A percentile compares a stretch with the other conserved stretches of the same genome.
These are phyloP conservation scores for Balaeniceps rex DNA, from an alignment of 2,113 vertebrate genomes.

Conservation along the genomic window DNA sequence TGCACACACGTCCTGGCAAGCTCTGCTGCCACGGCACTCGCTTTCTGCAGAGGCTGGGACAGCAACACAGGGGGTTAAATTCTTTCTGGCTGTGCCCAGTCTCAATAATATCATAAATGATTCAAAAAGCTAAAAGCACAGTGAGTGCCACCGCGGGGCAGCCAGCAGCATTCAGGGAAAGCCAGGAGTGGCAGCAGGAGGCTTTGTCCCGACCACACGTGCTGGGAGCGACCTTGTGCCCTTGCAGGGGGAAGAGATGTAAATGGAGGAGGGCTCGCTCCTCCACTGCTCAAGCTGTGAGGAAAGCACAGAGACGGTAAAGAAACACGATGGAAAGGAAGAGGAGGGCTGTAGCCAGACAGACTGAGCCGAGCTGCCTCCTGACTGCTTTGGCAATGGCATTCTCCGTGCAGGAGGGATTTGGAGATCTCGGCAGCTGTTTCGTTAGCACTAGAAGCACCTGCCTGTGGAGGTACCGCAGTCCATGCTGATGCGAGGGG, in stretches of 20 bases:
- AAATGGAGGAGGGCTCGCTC: not conserved
- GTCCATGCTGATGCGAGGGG: no score
- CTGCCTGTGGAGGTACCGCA: not conserved
- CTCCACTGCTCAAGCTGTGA: no score
- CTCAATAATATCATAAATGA: not conserved
- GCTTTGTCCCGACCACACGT: not conserved
- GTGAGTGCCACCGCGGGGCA: not conserved
- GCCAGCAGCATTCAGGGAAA: not conserved
- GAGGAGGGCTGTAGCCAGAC: not conserved
- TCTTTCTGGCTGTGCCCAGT: not conserved
- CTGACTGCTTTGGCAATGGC: not conserved
- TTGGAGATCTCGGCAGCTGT: not conserved
- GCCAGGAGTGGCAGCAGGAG: not conserved
- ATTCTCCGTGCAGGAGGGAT: not conserved
- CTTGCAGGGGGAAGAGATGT: not conserved
- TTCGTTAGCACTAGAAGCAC: not conserved
- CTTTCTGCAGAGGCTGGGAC: not conserved
- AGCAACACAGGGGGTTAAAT: not conserved
- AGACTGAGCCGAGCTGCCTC: not conserved
- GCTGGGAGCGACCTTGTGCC: not conserved
- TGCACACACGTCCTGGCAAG: fast-evolving
- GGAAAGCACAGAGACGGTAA: not conserved
- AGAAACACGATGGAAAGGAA: not conserved
- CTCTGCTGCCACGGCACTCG: not conserved
- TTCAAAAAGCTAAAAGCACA: not conserved